These are phyloP conservation scores for Cisticola juncidis DNA, from an alignment of 2,113 vertebrate species.

Conservation along the genomic window DNA sequence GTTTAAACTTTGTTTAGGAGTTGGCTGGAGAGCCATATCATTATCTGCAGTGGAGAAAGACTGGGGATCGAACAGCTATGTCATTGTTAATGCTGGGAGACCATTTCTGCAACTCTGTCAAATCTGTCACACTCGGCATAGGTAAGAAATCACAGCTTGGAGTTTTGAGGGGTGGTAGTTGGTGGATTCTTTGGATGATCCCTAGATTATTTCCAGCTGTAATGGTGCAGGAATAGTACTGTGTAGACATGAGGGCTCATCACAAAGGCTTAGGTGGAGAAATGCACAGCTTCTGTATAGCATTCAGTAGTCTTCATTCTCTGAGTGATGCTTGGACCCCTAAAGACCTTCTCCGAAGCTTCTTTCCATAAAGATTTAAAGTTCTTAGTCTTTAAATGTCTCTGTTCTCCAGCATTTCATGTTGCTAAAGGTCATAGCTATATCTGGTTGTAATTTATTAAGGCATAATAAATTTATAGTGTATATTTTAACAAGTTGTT, in stretches of 20 bases:
- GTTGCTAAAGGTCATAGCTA: neutral
- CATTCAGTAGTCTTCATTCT: neutral
- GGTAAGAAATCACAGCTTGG: neutral
- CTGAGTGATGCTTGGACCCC: neutral
- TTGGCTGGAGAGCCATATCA: neutral
- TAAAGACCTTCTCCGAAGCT: neutral
- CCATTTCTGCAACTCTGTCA: neutral
- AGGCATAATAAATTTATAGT: neutral
- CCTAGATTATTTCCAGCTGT: neutral
- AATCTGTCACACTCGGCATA: neutral
- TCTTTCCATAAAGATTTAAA: neutral
- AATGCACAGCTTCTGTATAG: neutral
- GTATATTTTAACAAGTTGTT: neutral
- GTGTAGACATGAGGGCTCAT: neutral
- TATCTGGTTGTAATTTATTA: neutral
- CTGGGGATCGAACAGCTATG: rapidly evolving
- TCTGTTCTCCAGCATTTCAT: neutral
- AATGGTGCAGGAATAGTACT: neutral
- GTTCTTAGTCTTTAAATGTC: neutral
- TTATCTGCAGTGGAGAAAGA: neutral
- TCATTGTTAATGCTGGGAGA: neutral
- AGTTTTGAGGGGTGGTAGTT: neutral
- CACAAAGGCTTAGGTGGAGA: neutral
- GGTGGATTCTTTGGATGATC: neutral
- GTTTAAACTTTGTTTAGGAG: neutral